Percentiles rank a stretch among this genome's conserved stretches.
phyloP scores from a whole-genome alignment of 2,797 vertebrate species.

The Sarcophilus harrisii region DNA sequence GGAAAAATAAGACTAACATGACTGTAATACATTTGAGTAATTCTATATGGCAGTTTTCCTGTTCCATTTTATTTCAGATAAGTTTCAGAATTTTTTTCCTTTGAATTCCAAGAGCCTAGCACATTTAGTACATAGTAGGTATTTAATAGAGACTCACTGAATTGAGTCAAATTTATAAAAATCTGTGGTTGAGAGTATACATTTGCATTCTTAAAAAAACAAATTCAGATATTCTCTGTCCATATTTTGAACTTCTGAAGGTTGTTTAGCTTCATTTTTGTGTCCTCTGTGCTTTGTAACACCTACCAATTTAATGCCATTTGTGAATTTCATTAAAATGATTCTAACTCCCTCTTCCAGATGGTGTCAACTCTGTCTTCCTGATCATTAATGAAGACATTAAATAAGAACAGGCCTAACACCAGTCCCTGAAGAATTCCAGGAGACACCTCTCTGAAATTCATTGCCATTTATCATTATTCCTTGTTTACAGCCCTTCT shows the following conservation, averaged over 20 bases:
- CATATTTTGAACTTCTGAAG: constrained; percentile 31
- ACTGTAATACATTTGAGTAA: constrained; percentile 28
- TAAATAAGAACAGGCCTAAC: constrained; percentile 35
- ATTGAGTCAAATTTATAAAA: constrained; percentile 40
- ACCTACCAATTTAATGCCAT: constrained; percentile 22
- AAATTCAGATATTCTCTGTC: background rate
- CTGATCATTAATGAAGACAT: constrained; percentile 37
- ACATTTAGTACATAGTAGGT: background rate
- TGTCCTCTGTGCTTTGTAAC: background rate
- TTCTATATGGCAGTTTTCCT: constrained; percentile 21
- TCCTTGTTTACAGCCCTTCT: background rate
- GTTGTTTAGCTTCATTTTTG: constrained; percentile 44
- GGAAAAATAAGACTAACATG: background rate
- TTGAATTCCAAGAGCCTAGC: background rate
- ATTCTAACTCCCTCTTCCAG: background rate
- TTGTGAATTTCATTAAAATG: constrained; percentile 44
- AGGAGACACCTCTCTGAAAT: background rate
- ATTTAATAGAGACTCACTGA: background rate
- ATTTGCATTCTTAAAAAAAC: constrained; percentile 37
- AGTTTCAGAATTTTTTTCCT: background rate
- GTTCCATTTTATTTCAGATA: background rate
- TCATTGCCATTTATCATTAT: background rate
- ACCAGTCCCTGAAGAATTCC: constrained; percentile 14
- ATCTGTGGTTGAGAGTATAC: constrained; percentile 37
- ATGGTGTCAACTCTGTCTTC: background rate